A percentile compares a stretch with the other conserved stretches of the same genome.
Conservation (phyloP, 2,797 vertebrate species). For the Ctenochaetus hawaiiensis region DNA sequence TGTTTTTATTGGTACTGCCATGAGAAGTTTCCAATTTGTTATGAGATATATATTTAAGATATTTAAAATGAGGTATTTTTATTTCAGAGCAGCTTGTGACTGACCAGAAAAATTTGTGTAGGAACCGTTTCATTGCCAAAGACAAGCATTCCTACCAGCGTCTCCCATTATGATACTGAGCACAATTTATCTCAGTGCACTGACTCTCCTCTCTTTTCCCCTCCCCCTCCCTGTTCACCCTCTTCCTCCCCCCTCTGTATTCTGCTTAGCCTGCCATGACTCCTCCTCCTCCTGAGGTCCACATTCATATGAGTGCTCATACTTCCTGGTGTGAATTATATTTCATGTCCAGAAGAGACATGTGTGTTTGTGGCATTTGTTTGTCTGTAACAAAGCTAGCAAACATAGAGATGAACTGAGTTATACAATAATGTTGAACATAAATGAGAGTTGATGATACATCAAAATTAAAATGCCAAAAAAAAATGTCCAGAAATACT, state of each 20-base stretch:
- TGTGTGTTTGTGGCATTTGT: neutral
- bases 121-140: neutral
- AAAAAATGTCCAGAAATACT: neutral
- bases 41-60: too few species aligned
- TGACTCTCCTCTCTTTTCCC: conserved; percentile 35
- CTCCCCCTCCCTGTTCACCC: conserved; percentile 35
- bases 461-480: neutral
- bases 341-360: conserved; percentile 24
- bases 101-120: neutral
- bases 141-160: neutral
- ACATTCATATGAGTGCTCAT: conserved; percentile 34
- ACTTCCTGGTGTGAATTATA: conserved; percentile 34
- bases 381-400: neutral
- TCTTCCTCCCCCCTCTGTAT: conserved; percentile 44
- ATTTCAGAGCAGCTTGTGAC: neutral
- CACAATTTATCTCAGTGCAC: conserved; percentile 5
- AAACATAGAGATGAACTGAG: neutral
- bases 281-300: conserved; percentile 48
- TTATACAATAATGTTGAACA: neutral
- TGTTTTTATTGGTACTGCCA: neutral
- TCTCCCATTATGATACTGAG: neutral
- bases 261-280: conserved; percentile 53
- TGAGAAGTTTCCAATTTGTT: neutral
- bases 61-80: neutral
- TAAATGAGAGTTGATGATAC: neutral